Evolutionary conservation across 2,888 invertebrate genomes (phyloP), one percentile per base, ranked within the genome.

Genomic region (Apamea crenata): DNA sequence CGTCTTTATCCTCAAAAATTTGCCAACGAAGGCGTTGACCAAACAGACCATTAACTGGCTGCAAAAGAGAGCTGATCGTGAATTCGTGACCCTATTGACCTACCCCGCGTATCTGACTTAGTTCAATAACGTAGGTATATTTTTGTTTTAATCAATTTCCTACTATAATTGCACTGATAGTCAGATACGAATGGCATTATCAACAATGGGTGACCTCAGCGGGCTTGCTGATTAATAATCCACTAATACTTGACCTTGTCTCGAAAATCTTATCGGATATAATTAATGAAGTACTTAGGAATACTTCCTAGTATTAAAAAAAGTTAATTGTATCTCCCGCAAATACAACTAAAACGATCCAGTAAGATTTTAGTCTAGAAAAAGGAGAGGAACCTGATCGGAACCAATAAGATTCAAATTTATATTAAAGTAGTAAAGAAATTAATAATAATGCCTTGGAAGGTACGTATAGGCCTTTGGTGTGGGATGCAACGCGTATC

Each of bases 131-230:
- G 40, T 16, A 25, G 4, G 25, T 32, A 56, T 67, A 65, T 78
- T 61, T 56, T 73, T 81, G 61, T 78, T 77, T 69, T 70, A 72
- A 76, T 71, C 65, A n/a, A 70, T 71, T 70, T 77, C 71, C 74
- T 80, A 65, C 67, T 72, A 56, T 65, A 75, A 81, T 73, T 82
- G 66, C 67, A 77, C 12, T 44, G 87, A 87, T 87, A 82, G 40
- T 7, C 40, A 7, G 6, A 40, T 40, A 40, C 76, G 73, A 78
- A 80, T 66, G 18, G 7, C 18, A 66, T 44, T 82, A 87, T 82
- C 84, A 47, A 63, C 36, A 61, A 29, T 44, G 25, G 50, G 36
- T 77, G 87, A 87, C 87, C 87, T 87, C 76, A 80, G 56, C 59
- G 29, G 67, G 63, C 59, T 80, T 81, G 78, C 61, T 40, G 74